Conservation (phyloP, 30 jellyfish, hydroid and myxozoan genomes). For the Hydractinia echinata region DNA sequence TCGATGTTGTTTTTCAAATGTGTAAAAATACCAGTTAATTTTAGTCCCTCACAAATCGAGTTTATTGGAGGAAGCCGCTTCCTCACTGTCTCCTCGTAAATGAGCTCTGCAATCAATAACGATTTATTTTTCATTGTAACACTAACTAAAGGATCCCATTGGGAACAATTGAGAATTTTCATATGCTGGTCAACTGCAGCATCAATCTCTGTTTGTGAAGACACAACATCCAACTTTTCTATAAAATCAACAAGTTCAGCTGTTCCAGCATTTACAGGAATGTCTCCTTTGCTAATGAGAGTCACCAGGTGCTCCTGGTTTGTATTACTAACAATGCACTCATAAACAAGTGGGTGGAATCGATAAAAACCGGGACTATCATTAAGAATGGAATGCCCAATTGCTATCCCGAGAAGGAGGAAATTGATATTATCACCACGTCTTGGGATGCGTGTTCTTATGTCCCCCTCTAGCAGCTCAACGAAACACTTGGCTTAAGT, state of each 20-base stretch:
- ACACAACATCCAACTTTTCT: background rate
- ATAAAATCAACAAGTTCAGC: background rate
- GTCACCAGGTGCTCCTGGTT: background rate
- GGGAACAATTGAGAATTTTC: background rate
- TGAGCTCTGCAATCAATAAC: constrained; percentile 8
- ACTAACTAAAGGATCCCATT: background rate
- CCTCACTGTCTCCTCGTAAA: background rate
- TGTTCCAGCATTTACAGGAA: background rate
- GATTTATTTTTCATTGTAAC: background rate
- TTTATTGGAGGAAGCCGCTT: constrained; percentile 4
- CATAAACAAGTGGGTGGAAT: background rate
- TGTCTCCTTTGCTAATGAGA: background rate
- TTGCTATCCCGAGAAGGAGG: background rate
- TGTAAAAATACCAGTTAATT: background rate
- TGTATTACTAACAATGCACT: background rate
- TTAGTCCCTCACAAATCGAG: background rate
- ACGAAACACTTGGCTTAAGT: too few relatives aligned
- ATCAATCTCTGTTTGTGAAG: background rate
- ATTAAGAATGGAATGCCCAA: background rate
- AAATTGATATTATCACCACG: background rate
- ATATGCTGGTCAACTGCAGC: background rate
- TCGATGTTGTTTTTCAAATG: background rate
- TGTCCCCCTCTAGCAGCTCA: too few relatives aligned
- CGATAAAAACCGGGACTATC: background rate
- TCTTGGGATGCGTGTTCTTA: background rate